Evolutionary conservation across 2,797 vertebrate genomes (phyloP).

Genomic region (Gouania willdenowi): DNA sequence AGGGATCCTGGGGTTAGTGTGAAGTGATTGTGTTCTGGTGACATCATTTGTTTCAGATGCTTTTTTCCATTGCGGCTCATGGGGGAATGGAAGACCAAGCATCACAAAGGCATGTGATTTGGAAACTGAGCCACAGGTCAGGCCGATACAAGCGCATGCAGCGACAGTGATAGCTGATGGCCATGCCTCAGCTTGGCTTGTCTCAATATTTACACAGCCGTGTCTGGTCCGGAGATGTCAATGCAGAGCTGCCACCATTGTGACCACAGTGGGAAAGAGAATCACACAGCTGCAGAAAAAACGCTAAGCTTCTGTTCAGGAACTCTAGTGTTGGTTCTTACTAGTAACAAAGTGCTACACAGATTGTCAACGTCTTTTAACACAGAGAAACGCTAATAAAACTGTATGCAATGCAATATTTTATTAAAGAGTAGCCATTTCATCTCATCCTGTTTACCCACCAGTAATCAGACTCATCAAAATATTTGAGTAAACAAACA

Average conservation of each 20-base stretch:
- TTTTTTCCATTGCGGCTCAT: conserved; percentile 3
- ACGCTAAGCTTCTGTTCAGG: conserved; percentile 28
- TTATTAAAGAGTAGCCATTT: too few relatives aligned
- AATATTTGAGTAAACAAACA: too few relatives aligned
- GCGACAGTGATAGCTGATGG: conserved; percentile 36
- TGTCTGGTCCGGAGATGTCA: conserved; percentile 54
- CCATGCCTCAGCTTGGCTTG: conserved; percentile 48
- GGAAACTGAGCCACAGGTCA: conserved; percentile 43
- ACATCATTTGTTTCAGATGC: conserved; percentile 3
- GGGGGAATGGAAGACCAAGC: conserved; percentile 14
- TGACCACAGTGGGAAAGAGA: conserved; percentile 37
- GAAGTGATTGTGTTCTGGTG: conserved; percentile 1
- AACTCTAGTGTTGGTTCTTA: conserved; percentile 22
- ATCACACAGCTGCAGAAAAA: conserved; percentile 17
- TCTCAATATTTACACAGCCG: conserved; percentile 71
- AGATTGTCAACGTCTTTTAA: too few relatives aligned
- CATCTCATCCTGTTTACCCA: too few relatives aligned
- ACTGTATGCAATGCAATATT: too few relatives aligned
- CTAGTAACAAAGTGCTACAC: too few relatives aligned
- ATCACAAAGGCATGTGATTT: conserved; percentile 22
- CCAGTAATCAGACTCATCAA: too few relatives aligned
- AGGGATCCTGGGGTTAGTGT: background rate
- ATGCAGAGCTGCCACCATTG: conserved; percentile 37
- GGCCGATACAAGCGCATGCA: conserved; percentile 36
- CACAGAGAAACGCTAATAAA: too few relatives aligned